phyloP scores from a whole-genome alignment of 2,888 invertebrate genomes.

The Nemurella pictetii region DNA sequence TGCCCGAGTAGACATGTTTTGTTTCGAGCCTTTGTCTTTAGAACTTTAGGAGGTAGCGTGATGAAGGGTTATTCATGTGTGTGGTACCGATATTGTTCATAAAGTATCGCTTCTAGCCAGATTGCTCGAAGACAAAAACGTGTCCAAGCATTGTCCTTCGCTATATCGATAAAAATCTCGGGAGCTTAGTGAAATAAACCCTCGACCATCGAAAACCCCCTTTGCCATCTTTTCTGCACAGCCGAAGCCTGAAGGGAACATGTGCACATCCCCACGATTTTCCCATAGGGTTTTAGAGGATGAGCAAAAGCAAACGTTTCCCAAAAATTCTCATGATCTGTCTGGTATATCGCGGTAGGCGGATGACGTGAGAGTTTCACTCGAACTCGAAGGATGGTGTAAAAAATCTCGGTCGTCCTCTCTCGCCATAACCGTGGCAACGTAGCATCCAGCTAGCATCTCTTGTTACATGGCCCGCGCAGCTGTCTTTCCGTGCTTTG shows the following conservation, averaged over 20 bases:
- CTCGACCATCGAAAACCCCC: background rate
- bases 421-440: conserved; percentile 29
- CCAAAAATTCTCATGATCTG: background rate
- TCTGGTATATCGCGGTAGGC: background rate
- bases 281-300: background rate
- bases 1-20: background rate
- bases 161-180: background rate
- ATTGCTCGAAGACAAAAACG: background rate
- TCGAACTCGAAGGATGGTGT: conserved; percentile 10
- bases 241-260: background rate
- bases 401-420: background rate
- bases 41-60: background rate
- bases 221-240: background rate
- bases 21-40: background rate
- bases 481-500: conserved; percentile 1
- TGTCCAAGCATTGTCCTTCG: background rate
- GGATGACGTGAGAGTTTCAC: background rate
- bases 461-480: conserved; percentile 25
- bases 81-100: background rate
- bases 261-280: background rate
- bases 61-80: background rate
- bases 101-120: background rate
- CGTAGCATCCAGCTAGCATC: conserved; percentile 25
- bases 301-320: background rate
- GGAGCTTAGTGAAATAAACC: background rate